Evolutionary conservation across 2,797 vertebrate genomes (phyloP).

Genomic region (Danio kyathit): DNA sequence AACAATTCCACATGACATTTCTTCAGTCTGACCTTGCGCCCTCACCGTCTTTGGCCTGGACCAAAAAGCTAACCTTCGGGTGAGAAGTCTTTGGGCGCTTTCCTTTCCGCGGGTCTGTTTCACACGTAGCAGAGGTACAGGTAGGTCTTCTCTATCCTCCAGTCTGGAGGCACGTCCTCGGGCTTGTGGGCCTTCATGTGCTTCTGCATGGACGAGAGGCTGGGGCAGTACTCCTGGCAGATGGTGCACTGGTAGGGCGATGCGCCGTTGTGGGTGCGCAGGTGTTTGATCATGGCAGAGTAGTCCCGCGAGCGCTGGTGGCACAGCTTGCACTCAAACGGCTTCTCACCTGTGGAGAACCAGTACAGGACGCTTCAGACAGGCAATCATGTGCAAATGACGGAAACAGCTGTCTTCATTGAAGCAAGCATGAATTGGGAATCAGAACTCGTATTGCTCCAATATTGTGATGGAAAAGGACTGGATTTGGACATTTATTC

Average conservation of each 20-base stretch:
- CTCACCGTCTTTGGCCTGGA: slow-evolving; percentile 53
- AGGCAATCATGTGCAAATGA: slow-evolving; percentile 7
- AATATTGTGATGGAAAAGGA: neutral
- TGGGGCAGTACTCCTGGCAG: slow-evolving; percentile 98
- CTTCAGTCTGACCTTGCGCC: slow-evolving; percentile 35
- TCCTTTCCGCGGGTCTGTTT: slow-evolving; percentile 57
- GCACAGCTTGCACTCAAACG: slow-evolving; percentile 98
- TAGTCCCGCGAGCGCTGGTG: slow-evolving; percentile 98
- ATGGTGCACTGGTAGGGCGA: slow-evolving; percentile 99
- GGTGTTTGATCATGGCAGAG: slow-evolving; percentile 99
- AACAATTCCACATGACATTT: slow-evolving; percentile 33
- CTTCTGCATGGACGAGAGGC: slow-evolving; percentile 99
- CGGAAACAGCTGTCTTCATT: slow-evolving; percentile 4
- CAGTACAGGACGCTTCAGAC: slow-evolving; percentile 7
- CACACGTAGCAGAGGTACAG: slow-evolving; percentile 98
- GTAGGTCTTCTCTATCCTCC: slow-evolving; percentile 99
- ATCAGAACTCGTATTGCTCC: neutral
- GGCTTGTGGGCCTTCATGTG: slow-evolving; percentile 99
- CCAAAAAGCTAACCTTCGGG: slow-evolving; percentile 53
- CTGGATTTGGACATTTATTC: neutral
- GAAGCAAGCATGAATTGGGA: neutral
- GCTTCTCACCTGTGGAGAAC: slow-evolving; percentile 90
- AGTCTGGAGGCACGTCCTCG: slow-evolving; percentile 96
- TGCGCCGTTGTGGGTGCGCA: slow-evolving; percentile 97
- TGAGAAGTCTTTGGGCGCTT: slow-evolving; percentile 23